Evolutionary conservation across 2,797 vertebrate genomes (phyloP).

Genomic region (Mus caroli): DNA sequence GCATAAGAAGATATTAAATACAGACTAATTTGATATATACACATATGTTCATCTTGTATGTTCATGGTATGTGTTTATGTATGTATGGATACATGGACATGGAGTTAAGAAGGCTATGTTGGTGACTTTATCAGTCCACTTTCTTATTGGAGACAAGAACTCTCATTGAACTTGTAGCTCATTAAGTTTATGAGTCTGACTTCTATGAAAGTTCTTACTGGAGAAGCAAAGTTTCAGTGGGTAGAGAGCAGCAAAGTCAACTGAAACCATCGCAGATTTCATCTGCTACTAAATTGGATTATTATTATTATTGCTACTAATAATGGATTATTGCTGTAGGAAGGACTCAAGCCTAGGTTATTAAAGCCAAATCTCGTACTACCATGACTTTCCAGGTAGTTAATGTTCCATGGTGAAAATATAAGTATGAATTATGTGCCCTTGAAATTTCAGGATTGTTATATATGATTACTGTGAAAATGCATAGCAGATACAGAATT

Average conservation of each 20-base stretch:
- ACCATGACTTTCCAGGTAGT: background rate
- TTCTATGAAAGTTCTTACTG: background rate
- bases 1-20: constrained; percentile 17
- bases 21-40: background rate
- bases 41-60: background rate
- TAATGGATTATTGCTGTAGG: background rate
- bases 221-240: background rate
- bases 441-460: background rate
- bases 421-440: background rate
- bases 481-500: background rate
- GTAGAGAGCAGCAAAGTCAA: background rate
- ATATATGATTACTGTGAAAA: background rate
- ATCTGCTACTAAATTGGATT: background rate
- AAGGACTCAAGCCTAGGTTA: background rate
- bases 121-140: background rate
- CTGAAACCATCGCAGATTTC: no score
- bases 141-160: background rate
- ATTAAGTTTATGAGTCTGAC: background rate
- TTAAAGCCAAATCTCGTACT: background rate
- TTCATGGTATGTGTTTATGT: background rate
- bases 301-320: no score
- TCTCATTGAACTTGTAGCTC: background rate
- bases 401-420: background rate
- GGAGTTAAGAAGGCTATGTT: background rate
- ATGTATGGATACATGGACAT: background rate